phyloP scores from a whole-genome alignment of 2,113 vertebrate species.

The Dipodomys spectabilis region DNA sequence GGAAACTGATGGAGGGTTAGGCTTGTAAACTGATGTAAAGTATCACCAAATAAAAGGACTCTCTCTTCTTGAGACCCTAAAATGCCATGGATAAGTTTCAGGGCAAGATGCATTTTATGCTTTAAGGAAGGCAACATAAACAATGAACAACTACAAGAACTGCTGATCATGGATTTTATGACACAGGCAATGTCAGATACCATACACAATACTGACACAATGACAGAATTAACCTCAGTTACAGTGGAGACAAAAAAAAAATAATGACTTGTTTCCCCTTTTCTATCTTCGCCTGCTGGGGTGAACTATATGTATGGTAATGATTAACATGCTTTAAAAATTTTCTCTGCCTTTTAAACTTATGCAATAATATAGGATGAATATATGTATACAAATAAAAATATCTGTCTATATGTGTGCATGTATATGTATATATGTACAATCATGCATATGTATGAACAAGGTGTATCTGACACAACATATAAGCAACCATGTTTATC shows the following conservation, averaged over 20 bases:
- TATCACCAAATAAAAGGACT: neutral
- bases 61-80: neutral
- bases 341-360: slow-evolving; percentile 28
- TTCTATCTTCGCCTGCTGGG: neutral
- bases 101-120: neutral
- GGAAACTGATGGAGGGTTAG: neutral
- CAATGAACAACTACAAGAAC: neutral
- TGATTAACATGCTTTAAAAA: slow-evolving; percentile 46
- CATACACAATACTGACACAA: neutral
- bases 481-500: neutral
- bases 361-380: neutral
- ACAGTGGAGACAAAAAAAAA: neutral
- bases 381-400: slow-evolving; percentile 45
- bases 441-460: neutral
- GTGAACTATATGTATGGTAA: neutral
- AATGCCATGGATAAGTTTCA: neutral
- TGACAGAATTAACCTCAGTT: neutral
- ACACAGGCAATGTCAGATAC: neutral
- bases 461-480: neutral
- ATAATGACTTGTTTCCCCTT: neutral
- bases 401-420: neutral
- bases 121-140: neutral
- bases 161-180: neutral
- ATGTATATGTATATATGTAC: neutral
- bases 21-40: neutral